These are phyloP conservation scores for Cacatua alba DNA, from an alignment of 2,113 vertebrate species.

Conservation along the genomic window DNA sequence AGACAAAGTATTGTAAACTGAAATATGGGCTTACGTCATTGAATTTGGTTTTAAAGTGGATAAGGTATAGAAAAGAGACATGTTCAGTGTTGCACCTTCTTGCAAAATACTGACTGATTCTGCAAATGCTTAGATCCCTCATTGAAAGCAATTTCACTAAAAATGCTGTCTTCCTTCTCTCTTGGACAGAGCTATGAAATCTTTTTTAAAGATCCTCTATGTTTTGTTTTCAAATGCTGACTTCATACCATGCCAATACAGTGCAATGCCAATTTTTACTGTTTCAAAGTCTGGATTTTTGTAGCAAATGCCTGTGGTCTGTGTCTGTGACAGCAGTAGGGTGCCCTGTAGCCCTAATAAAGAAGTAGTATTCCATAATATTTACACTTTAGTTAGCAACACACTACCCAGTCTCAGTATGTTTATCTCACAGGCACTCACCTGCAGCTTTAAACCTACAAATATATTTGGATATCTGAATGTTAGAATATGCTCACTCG, in stretches of 20 bases:
- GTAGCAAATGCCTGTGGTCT: neutral
- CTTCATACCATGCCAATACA: neutral
- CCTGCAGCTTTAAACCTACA: neutral
- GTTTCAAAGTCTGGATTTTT: neutral
- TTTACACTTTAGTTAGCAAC: neutral
- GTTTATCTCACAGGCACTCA: neutral
- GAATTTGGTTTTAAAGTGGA: neutral
- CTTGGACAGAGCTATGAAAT: neutral
- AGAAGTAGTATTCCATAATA: neutral
- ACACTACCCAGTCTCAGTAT: accelerated
- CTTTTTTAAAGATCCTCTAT: neutral
- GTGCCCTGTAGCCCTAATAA: neutral
- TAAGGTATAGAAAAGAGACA: neutral
- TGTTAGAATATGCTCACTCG: neutral
- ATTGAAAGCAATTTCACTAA: neutral
- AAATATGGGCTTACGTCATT: neutral
- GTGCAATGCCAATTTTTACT: neutral
- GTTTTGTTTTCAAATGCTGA: neutral
- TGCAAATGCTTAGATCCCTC: neutral
- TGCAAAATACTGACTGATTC: neutral
- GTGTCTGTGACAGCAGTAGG: neutral
- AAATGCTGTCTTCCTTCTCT: neutral
- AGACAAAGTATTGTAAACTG: neutral
- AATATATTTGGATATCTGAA: neutral
- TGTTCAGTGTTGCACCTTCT: neutral